Evolutionary conservation across 2,113 vertebrate genomes (phyloP), one percentile per base, ranked within the genome.

Genomic region (Gulo gulo): DNA sequence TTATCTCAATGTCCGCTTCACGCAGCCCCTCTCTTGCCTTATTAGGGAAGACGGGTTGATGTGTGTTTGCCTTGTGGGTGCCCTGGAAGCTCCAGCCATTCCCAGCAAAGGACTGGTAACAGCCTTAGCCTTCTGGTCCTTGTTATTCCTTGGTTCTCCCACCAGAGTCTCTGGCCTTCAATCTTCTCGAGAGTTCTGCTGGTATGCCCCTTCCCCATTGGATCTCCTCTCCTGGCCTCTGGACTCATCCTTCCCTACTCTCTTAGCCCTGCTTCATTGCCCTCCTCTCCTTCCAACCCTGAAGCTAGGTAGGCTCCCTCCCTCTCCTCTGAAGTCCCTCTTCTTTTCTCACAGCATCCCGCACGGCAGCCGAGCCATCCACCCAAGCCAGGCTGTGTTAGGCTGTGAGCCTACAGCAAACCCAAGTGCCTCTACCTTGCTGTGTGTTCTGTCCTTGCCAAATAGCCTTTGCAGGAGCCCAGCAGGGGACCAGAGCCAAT

Each of bases 341-440:
- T 26, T 71, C 34, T 36, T 31, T 86, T 81, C 61, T 55, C 26
- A 23, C 18, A 18, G 20, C 42, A 39, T 39, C 63, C 82, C 10
- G 0, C 36, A 61, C n/a, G 20, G 29, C 1, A 31, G 15, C 26
- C 4, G 9, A 21, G 57, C 74, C 50, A n/a, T n/a, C 74, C 14
- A 18, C 14, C 26, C 80, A 20, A 29, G 61, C 26, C 79, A 76
- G n/a, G 21, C 57, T 67, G 15, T 59, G 63, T 14, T 55, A 84
- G 0, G 1, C 10, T 55, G 24, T 45, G 73, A 79, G 24, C 67
- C 21, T 14, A 26, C 34, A 65, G 83, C 71, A 88, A 15, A 55
- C 12, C 15, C 59, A 6, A 0, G 29, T 15, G 9, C 16, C 65
- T 36, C 26, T 45, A 21, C 1, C 0, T 6, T 78, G 69, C 9